These are phyloP conservation scores for Enteromius trimaculatus DNA, from an alignment of 2,797 vertebrate species.

Conservation along the genomic window DNA sequence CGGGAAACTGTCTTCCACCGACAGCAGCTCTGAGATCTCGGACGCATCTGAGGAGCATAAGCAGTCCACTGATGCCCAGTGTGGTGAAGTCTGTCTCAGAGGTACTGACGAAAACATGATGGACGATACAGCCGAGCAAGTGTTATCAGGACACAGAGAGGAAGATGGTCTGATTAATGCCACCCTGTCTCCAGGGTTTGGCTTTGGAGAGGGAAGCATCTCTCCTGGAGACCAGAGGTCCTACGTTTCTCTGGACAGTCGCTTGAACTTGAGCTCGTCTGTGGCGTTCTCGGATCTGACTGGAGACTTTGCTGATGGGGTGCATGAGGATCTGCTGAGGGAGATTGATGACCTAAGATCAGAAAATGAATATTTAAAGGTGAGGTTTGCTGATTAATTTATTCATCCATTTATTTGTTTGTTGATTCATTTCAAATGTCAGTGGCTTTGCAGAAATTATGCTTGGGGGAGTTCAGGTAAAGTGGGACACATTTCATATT, in stretches of 20 bases:
- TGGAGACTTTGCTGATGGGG: constrained; percentile 81
- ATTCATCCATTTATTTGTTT: background rate
- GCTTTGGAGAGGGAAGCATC: constrained; percentile 55
- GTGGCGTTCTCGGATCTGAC: constrained; percentile 84
- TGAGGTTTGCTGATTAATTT: constrained; percentile 64
- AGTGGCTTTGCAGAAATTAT: background rate
- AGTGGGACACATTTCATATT: background rate
- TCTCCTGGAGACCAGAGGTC: constrained; percentile 71
- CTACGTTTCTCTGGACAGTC: constrained; percentile 78
- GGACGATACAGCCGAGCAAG: constrained; percentile 58
- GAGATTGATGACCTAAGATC: constrained; percentile 94
- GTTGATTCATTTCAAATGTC: background rate
- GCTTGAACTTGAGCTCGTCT: constrained; percentile 77
- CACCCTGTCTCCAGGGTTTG: constrained; percentile 55
- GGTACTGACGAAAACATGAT: constrained; percentile 63
- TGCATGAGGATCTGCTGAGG: constrained; percentile 82
- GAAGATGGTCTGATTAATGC: constrained; percentile 51
- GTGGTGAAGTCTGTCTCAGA: constrained; percentile 68
- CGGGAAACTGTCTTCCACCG: constrained; percentile 78
- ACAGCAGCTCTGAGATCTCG: constrained; percentile 87
- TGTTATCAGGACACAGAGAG: constrained; percentile 40
- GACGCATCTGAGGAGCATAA: constrained; percentile 79
- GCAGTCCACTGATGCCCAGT: constrained; percentile 75
- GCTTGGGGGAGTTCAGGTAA: background rate
- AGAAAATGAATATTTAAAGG: constrained; percentile 98